Evolutionary conservation across 2,888 invertebrate species (phyloP), one percentile per base, ranked within the genome.

Genomic region (Furcula furcula): DNA sequence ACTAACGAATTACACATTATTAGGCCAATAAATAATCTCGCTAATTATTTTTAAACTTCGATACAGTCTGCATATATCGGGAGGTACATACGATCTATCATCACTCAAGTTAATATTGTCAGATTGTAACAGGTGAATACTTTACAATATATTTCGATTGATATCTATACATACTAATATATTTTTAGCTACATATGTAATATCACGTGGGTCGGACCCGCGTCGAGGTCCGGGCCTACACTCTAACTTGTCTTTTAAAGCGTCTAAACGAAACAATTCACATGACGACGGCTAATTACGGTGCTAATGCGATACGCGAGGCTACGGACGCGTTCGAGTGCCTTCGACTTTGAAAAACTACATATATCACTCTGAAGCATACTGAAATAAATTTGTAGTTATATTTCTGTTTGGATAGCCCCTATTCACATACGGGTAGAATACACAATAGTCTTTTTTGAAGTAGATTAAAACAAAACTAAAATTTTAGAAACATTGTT

Each of bases 121-220:
- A 64, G 65, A 55, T 65, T 62, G 59, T 70, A 78, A 79, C 74
- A 61, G 66, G 69, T 75, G 73, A 73, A 70, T 58, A 47, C 36
- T 61, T 52, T 48, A 48, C 61, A 53, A 48, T 53, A 60, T 38
- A 57, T 41, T 55, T 63, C 46, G 53, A 51, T 61, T 45, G 45
- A 35, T 55, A 30, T 49, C 41, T 50, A 39, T 61, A n/a, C n/a
- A 61, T 20, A 10, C 48, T 55, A 51, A 47, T 59, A 68, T 62
- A 48, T 47, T 58, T 72, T 69, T 67, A 60, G 68, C 75, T 77
- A 81, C 70, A 71, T 62, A 67, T 60, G 60, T 80, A 81, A 81
- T 83, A 82, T 82, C 82, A 82, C 80, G 51, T 73, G 65, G 65
- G 75, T 69, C 65, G 57, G 65, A 67, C 70, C 72, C 63, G 50